Percentiles rank a stretch among this genome's conserved stretches.
Evolutionary conservation across 2,113 vertebrate species (phyloP).

Genomic region (Psettodes erumei): DNA sequence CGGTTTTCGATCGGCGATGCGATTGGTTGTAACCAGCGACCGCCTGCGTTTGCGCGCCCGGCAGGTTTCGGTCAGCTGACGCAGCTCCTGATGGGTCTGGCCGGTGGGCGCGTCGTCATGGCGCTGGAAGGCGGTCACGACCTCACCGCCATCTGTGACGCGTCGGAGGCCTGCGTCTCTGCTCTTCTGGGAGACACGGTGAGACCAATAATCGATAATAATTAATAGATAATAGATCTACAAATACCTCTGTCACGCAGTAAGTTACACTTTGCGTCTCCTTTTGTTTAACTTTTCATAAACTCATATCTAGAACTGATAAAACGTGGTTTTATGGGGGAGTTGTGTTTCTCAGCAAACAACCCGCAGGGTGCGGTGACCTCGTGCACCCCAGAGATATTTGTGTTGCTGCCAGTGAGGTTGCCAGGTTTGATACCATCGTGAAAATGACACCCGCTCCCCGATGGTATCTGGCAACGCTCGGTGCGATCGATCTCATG

Average conservation of each 20-base stretch:
- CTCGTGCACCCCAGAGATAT: no score
- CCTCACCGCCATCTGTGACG: conserved; percentile 79
- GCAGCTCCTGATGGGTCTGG: conserved; percentile 76
- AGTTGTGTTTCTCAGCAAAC: no score
- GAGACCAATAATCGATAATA: conserved; percentile 28
- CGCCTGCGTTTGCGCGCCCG: not conserved
- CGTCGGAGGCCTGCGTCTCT: conserved; percentile 75
- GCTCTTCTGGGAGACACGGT: conserved; percentile 74
- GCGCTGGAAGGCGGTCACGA: conserved; percentile 78
- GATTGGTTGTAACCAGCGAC: no score
- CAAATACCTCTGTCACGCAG: no score
- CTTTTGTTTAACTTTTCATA: no score
- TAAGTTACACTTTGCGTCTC: no score
- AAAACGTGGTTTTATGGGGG: no score
- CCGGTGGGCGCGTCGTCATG: conserved; percentile 76
- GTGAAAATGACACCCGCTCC: not conserved
- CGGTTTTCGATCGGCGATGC: not conserved
- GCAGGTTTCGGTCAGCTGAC: conserved; percentile 76
- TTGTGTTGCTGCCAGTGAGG: not conserved
- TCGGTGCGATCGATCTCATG: not conserved
- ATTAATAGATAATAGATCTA: no score
- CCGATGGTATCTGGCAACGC: not conserved
- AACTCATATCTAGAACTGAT: no score
- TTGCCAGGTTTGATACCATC: not conserved
- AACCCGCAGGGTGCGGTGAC: no score